A percentile compares a stretch with the other conserved stretches of the same genome.
phyloP scores from a whole-genome alignment of 2,113 vertebrate species.

The Chelonoidis abingdonii region DNA sequence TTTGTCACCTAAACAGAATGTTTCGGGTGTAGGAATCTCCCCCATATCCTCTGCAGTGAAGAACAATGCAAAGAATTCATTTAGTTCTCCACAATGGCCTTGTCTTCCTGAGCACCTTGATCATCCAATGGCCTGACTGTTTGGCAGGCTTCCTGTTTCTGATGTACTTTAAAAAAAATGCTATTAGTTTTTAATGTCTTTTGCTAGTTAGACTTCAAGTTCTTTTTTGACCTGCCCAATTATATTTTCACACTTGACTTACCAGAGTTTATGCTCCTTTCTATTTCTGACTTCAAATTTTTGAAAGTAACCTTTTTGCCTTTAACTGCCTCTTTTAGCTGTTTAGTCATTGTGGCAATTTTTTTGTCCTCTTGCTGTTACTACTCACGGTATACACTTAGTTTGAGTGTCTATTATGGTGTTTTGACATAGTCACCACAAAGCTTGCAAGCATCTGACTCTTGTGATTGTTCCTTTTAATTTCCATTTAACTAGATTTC shows the following conservation, averaged over 20 bases:
- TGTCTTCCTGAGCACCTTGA: neutral
- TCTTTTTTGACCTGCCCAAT: neutral
- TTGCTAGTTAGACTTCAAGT: neutral
- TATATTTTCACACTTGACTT: neutral
- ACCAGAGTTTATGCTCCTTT: neutral
- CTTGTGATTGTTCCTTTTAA: neutral
- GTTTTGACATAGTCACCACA: neutral
- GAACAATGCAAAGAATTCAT: neutral
- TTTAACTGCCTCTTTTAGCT: neutral
- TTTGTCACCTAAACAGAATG: neutral
- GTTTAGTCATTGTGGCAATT: neutral
- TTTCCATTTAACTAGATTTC: neutral
- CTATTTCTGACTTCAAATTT: neutral
- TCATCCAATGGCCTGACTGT: neutral
- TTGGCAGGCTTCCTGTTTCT: neutral
- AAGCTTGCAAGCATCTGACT: neutral
- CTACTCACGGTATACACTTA: neutral
- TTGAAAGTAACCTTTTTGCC: neutral
- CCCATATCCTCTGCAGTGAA: neutral
- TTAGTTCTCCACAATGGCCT: neutral
- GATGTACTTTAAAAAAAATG: neutral
- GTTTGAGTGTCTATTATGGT: neutral
- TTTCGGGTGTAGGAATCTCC: neutral
- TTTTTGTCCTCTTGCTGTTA: neutral
- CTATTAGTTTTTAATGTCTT: neutral